Percentiles rank a stretch among this genome's conserved stretches.
Conservation (phyloP, 2,888 invertebrate species). For the Coenonympha glycerion region DNA sequence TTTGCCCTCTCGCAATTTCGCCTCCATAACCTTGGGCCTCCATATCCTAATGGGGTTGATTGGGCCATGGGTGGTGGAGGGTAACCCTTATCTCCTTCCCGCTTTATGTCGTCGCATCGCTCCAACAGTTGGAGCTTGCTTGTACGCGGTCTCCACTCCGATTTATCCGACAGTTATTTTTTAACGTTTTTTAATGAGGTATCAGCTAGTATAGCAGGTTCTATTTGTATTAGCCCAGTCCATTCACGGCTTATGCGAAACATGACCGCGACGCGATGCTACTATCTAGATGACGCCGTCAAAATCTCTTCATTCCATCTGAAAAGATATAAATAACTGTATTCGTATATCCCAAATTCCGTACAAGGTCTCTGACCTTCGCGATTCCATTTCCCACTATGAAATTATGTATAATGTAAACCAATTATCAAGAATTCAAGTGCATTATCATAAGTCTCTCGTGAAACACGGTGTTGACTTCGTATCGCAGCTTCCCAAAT, state of each 20-base stretch:
- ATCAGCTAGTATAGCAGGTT: too few relatives aligned
- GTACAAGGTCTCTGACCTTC: conserved; percentile 16
- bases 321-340: conserved; percentile 15
- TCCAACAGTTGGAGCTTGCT: too few relatives aligned
- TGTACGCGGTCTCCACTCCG: too few relatives aligned
- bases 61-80: too few relatives aligned
- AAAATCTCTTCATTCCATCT: conserved; percentile 7
- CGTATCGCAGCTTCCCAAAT: conserved; percentile 14
- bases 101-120: too few relatives aligned
- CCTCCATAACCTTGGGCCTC: too few relatives aligned
- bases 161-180: too few relatives aligned
- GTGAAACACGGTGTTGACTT: neutral
- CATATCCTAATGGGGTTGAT: too few relatives aligned
- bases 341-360: conserved; percentile 10
- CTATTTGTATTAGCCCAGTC: too few relatives aligned
- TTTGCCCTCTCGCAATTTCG: too few relatives aligned
- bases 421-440: conserved; percentile 22
- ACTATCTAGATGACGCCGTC: conserved; percentile 12
- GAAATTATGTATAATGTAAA: conserved; percentile 9
- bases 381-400: conserved; percentile 17
- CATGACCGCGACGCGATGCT: conserved; percentile 5
- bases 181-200: too few relatives aligned
- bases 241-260: neutral
- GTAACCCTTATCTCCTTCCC: too few relatives aligned
- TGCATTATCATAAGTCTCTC: conserved; percentile 7